Conservation (phyloP, 2,797 vertebrate genomes). For the Microctenopoma stevenorrisi region DNA sequence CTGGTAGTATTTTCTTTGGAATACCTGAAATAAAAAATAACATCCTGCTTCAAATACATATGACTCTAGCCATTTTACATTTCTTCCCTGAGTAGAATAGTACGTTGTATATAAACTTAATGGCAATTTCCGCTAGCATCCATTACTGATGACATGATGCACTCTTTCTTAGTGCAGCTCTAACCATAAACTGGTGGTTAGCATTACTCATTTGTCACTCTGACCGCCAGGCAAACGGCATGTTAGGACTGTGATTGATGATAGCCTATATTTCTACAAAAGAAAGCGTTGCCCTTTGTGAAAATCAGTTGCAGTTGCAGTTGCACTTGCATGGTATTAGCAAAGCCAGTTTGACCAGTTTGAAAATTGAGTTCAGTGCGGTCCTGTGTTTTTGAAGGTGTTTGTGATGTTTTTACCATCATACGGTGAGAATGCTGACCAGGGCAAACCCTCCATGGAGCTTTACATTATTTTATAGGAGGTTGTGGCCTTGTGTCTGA, state of each 20-base stretch:
- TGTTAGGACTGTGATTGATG: constrained; percentile 71
- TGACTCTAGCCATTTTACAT: constrained; percentile 41
- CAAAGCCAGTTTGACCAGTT: constrained; percentile 30
- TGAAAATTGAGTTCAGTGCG: constrained; percentile 20
- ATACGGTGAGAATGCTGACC: background rate
- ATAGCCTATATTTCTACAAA: constrained; percentile 48
- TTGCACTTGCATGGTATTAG: constrained; percentile 55
- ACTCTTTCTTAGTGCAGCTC: constrained; percentile 41
- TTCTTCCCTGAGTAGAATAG: constrained; percentile 33
- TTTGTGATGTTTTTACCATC: constrained; percentile 14
- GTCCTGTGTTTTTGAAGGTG: constrained; percentile 16
- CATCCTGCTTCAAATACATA: constrained; percentile 28
- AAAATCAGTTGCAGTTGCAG: constrained; percentile 46
- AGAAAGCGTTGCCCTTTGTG: constrained; percentile 62
- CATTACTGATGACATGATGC: constrained; percentile 65
- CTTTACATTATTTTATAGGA: constrained; percentile 14
- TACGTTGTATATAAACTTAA: constrained; percentile 60
- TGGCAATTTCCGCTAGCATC: constrained; percentile 57
- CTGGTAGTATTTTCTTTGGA: constrained; percentile 49
- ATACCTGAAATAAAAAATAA: constrained; percentile 55
- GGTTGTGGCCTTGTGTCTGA: background rate
- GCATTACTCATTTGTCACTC: constrained; percentile 65
- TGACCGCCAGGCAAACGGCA: constrained; percentile 50
- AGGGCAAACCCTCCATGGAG: background rate
- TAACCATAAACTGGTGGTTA: constrained; percentile 59